phyloP scores from a whole-genome alignment of 2,113 vertebrate species.

The Chaetura pelagica region DNA sequence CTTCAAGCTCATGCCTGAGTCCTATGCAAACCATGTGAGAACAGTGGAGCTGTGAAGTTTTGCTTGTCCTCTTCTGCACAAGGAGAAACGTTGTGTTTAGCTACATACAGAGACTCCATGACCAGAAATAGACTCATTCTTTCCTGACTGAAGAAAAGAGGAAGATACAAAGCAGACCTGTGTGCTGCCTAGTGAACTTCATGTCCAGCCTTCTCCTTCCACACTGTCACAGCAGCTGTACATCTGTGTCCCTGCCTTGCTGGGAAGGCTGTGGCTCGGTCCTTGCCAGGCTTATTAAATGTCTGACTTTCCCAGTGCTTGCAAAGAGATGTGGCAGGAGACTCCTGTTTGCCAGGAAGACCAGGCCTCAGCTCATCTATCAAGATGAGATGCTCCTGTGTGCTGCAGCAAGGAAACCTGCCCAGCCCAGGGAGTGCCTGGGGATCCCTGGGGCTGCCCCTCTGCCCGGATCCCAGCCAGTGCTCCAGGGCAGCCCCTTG shows the following conservation, averaged over 20 bases:
- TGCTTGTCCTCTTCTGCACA: not conserved
- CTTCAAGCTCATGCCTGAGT: not conserved
- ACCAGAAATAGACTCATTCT: not conserved
- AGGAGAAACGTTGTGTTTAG: not conserved
- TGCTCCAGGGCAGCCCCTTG: not conserved
- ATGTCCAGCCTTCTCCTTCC: not conserved
- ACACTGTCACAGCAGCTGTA: not conserved
- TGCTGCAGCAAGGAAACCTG: not conserved
- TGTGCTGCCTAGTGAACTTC: not conserved
- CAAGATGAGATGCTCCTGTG: not conserved
- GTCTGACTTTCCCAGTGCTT: not conserved
- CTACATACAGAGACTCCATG: not conserved
- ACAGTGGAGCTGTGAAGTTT: not conserved
- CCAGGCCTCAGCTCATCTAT: not conserved
- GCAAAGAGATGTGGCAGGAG: not conserved
- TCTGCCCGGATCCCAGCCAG: not conserved
- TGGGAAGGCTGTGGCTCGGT: not conserved
- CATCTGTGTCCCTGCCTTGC: not conserved
- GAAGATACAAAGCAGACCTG: not conserved
- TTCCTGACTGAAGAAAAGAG: not conserved
- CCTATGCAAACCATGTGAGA: not conserved
- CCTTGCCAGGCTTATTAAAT: not conserved
- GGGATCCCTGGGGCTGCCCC: too few species aligned
- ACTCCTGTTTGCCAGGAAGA: not conserved
- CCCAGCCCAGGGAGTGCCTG: not conserved